Conservation (phyloP, 2,888 invertebrate species). For the Arge pagana region DNA sequence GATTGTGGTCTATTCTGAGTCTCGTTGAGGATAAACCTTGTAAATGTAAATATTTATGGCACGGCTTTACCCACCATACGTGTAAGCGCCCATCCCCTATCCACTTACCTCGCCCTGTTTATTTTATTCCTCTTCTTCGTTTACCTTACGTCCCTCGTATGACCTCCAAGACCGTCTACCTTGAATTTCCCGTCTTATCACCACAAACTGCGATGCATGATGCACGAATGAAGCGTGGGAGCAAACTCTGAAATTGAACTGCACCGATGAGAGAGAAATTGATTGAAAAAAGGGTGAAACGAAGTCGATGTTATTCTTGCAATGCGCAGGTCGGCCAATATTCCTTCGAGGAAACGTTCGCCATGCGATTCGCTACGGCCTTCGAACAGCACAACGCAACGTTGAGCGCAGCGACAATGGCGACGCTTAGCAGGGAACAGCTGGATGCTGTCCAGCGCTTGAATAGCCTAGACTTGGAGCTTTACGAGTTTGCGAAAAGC, state of each 20-base stretch:
- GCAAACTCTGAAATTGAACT: too few relatives aligned
- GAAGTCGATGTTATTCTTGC: too few relatives aligned
- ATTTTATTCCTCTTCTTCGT: slow-evolving; percentile 9
- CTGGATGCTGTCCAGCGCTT: slow-evolving; percentile 75
- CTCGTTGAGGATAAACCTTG: slow-evolving; percentile 34
- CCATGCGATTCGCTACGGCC: slow-evolving; percentile 84
- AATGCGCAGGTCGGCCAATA: slow-evolving; percentile 78
- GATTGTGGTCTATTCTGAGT: slow-evolving; percentile 13
- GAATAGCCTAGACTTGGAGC: slow-evolving; percentile 88
- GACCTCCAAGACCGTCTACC: too few relatives aligned
- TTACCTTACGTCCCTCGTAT: too few relatives aligned
- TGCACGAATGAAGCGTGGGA: too few relatives aligned
- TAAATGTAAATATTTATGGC: slow-evolving; percentile 42
- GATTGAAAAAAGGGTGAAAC: too few relatives aligned
- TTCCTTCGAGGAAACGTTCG: slow-evolving; percentile 93
- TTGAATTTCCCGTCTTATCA: too few relatives aligned
- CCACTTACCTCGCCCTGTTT: slow-evolving; percentile 4
- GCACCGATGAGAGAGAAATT: too few relatives aligned
- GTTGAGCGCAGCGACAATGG: slow-evolving; percentile 80
- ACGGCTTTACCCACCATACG: slow-evolving; percentile 17
- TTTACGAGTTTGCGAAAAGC: slow-evolving; percentile 91
- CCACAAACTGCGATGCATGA: too few relatives aligned
- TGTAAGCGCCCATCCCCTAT: slow-evolving; percentile 1
- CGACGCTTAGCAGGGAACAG: slow-evolving; percentile 75
- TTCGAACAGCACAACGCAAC: slow-evolving; percentile 94